These are phyloP conservation scores for Catocala sponsa DNA, from an alignment of 2,888 invertebrate species.

Conservation along the genomic window DNA sequence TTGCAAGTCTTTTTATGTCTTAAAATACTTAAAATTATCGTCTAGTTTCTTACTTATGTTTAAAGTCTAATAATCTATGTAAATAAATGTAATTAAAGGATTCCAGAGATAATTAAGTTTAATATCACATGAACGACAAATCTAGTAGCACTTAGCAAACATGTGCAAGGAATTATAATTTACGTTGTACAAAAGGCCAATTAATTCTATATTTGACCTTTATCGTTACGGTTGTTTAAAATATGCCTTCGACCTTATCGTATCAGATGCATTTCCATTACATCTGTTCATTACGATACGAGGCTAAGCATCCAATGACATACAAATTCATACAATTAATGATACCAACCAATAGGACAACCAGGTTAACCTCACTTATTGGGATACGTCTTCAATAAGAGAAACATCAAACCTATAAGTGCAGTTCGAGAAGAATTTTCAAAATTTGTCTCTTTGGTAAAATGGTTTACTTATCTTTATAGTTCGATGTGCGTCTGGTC, in stretches of 20 bases:
- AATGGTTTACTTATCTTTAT: no score
- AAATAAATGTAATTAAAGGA: no score
- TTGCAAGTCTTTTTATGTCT: no score
- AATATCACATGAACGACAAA: no score
- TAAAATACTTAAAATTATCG: no score
- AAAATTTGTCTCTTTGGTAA: neutral
- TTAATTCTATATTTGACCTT: slow-evolving; percentile 1
- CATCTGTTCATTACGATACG: slow-evolving; percentile 42
- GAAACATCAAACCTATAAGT: neutral
- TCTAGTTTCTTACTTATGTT: no score
- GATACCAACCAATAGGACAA: slow-evolving; percentile 35
- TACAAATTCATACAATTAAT: slow-evolving; percentile 51
- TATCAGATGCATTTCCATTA: slow-evolving; percentile 50
- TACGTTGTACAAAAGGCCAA: neutral
- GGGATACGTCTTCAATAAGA: neutral
- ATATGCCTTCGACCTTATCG: slow-evolving; percentile 27
- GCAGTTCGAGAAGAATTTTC: neutral
- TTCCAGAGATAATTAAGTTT: no score
- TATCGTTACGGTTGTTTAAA: slow-evolving; percentile 1
- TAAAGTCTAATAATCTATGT: no score
- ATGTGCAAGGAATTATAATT: no score
- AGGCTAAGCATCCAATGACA: slow-evolving; percentile 46
- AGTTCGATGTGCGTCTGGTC: no score
- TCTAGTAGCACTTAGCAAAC: no score
- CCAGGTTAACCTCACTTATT: slow-evolving; percentile 5